Evolutionary conservation across 1,140 invertebrate species (phyloP).

Genomic region (Drosophila nannoptera): DNA sequence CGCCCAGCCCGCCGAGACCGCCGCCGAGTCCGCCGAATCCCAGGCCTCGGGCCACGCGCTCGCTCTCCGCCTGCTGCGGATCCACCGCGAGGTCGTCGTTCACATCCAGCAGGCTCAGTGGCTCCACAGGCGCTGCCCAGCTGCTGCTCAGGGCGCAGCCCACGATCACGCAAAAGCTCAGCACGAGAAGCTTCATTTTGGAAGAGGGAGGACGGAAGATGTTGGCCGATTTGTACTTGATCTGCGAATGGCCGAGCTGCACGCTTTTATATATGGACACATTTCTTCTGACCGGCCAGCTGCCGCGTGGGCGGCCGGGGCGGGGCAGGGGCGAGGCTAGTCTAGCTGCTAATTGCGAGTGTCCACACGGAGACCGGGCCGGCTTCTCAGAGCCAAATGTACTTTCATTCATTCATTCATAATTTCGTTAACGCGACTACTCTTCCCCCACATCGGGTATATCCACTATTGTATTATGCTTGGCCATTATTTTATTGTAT

Average conservation of each 20-base stretch:
- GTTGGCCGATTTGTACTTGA: conserved; percentile 47
- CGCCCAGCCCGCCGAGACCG: conserved; percentile 38
- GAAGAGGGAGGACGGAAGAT: conserved; percentile 9
- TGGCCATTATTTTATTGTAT: too few species aligned
- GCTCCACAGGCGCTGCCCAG: conserved; percentile 51
- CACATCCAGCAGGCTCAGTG: conserved; percentile 44
- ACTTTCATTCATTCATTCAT: conserved; percentile 66
- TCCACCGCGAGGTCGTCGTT: conserved; percentile 40
- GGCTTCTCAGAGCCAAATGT: conserved; percentile 46
- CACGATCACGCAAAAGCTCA: conserved; percentile 34
- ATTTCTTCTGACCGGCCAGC: conserved; percentile 17
- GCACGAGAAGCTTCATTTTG: conserved; percentile 50
- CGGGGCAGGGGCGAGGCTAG: conserved; percentile 44
- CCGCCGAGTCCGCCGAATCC: conserved; percentile 54
- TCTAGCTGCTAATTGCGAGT: conserved; percentile 56
- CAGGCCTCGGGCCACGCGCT: conserved; percentile 54
- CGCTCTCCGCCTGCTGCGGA: conserved; percentile 6
- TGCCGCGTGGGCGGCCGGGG: conserved; percentile 22
- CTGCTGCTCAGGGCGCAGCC: conserved; percentile 20
- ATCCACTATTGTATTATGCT: too few species aligned
- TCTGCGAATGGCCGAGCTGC: conserved; percentile 33
- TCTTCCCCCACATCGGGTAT: too few species aligned
- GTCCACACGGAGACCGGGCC: conserved; percentile 47
- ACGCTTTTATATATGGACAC: conserved; percentile 50
- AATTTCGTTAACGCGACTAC: neutral